Evolutionary conservation across 2,113 vertebrate species (phyloP).

Genomic region (Chaetodon auriga): DNA sequence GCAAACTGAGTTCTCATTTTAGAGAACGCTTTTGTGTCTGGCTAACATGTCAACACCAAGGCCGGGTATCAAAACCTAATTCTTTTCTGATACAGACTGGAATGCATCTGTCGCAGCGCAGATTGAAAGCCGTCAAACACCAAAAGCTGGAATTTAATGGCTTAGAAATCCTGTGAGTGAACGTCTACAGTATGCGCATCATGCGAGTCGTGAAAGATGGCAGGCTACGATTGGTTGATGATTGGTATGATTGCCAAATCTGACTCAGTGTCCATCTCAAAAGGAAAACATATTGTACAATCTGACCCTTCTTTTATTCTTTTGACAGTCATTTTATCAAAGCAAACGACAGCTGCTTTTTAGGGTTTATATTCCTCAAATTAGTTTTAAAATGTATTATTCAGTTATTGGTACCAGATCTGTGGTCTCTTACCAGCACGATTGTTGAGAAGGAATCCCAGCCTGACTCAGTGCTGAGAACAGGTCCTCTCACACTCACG

Average conservation of each 20-base stretch:
- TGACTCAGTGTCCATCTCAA: not conserved
- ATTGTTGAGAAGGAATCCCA: not conserved
- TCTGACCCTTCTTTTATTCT: not conserved
- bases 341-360: not conserved
- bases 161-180: too few species aligned
- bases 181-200: too few species aligned
- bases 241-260: not conserved
- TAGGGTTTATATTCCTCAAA: too few species aligned
- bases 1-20: conserved; percentile 7
- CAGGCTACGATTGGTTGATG: not conserved
- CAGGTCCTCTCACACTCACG: not conserved
- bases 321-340: not conserved
- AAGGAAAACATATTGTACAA: not conserved
- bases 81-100: not conserved
- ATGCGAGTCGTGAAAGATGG: too few species aligned
- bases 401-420: not conserved
- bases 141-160: not conserved
- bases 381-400: not conserved
- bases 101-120: not conserved
- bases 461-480: not conserved
- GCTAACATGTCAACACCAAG: not conserved
- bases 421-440: not conserved
- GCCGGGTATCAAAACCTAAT: not conserved
- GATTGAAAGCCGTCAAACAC: not conserved
- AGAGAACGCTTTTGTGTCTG: not conserved